These are phyloP conservation scores for Lagopus leucura DNA, from an alignment of 2,113 vertebrate genomes.

Conservation along the genomic window DNA sequence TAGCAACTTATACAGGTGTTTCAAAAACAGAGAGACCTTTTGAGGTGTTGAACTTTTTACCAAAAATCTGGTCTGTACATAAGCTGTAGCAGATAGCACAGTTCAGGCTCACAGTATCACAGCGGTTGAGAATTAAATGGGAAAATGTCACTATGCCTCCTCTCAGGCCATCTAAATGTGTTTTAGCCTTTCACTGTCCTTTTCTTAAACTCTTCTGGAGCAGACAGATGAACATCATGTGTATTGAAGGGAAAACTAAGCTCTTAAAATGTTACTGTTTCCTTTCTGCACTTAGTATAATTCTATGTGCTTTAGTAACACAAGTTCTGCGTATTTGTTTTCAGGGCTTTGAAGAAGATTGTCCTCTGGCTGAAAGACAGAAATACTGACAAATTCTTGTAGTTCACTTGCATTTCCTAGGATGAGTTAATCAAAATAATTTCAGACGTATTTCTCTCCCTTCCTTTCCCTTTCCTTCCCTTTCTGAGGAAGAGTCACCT, in stretches of 20 bases:
- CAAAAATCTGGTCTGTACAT: background rate
- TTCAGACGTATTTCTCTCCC: background rate
- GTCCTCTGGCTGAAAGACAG: background rate
- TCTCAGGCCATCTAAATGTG: background rate
- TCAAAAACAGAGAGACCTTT: background rate
- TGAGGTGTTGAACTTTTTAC: background rate
- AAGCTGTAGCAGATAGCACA: background rate
- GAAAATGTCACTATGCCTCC: background rate
- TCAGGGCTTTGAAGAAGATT: background rate
- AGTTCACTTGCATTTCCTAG: background rate
- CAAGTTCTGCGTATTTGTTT: background rate
- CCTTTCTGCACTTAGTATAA: background rate
- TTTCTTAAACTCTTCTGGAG: background rate
- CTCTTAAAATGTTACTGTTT: background rate
- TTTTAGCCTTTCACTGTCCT: background rate
- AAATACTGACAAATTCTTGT: background rate
- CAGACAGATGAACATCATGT: background rate
- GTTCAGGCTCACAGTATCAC: background rate
- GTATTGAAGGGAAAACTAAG: background rate
- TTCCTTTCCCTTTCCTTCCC: background rate
- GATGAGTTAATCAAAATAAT: background rate
- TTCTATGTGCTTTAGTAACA: background rate
- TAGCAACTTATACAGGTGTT: rapidly evolving
- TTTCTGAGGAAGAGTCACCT: background rate
- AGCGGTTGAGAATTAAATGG: background rate